phyloP scores from a whole-genome alignment of 2,888 invertebrate genomes.

The Stomorhina lunata region DNA sequence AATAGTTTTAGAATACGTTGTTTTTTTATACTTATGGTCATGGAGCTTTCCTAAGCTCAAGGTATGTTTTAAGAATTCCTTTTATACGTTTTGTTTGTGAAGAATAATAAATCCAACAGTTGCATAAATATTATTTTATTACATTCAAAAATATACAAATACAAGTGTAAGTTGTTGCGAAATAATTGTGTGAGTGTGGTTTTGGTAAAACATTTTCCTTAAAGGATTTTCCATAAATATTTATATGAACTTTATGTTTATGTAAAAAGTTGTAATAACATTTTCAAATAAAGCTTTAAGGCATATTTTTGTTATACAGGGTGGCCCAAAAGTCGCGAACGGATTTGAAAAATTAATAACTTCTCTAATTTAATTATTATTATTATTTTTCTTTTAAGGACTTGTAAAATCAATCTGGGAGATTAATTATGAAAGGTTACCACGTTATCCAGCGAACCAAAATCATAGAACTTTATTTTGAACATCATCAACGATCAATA shows the following conservation, averaged over 20 bases:
- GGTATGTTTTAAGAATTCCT: background rate
- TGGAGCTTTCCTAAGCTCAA: background rate
- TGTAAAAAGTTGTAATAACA: slow-evolving; percentile 35
- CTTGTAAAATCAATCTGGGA: too few relatives aligned
- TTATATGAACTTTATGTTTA: slow-evolving; percentile 39
- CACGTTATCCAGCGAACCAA: too few relatives aligned
- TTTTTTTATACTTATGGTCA: background rate
- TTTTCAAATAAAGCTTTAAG: slow-evolving; percentile 25
- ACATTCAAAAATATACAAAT: background rate
- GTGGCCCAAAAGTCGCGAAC: too few relatives aligned
- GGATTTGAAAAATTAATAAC: too few relatives aligned
- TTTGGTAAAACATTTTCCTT: slow-evolving; percentile 11
- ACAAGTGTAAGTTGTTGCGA: background rate
- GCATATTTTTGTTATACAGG: slow-evolving; percentile 41
- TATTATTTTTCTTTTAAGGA: too few relatives aligned
- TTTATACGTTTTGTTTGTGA: background rate
- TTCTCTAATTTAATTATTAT: too few relatives aligned
- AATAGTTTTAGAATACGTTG: slow-evolving; percentile 22
- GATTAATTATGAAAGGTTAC: too few relatives aligned
- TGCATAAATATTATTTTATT: slow-evolving; percentile 61
- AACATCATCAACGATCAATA: too few relatives aligned
- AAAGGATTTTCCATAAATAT: slow-evolving; percentile 29
- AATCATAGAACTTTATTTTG: too few relatives aligned
- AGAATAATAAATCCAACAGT: slow-evolving; percentile 5
- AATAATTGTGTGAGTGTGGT: background rate